Conservation (phyloP, 2,113 vertebrate species). For the Lasiurus borealis region DNA sequence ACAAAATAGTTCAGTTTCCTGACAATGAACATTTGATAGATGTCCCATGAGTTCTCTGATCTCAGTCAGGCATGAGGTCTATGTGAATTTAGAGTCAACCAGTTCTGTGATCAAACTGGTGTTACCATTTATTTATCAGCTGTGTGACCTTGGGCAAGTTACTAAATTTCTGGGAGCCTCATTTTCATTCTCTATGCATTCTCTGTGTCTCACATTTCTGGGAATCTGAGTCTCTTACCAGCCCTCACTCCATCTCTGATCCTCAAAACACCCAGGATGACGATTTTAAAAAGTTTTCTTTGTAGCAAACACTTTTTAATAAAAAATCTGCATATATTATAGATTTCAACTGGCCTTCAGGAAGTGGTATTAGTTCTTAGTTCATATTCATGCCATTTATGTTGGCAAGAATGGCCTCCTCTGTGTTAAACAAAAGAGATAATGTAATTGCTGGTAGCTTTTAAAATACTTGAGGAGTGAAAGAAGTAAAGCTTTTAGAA, state of each 20-base stretch:
- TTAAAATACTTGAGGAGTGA: conserved; percentile 50
- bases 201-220: not conserved
- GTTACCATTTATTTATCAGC: conserved; percentile 1
- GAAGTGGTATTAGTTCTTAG: not conserved
- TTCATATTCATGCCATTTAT: not conserved
- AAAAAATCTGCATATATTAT: not conserved
- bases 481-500: conserved; percentile 83
- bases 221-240: not conserved
- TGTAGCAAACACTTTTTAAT: conserved; percentile 17
- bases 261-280: not conserved
- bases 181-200: conserved; percentile 29
- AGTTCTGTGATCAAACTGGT: not conserved
- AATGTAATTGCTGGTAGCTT: conserved; percentile 32
- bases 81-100: not conserved
- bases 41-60: not conserved
- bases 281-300: conserved; percentile 28
- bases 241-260: not conserved
- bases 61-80: not conserved
- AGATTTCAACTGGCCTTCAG: not conserved
- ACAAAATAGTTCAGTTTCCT: not conserved
- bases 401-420: not conserved
- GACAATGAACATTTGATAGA: not conserved
- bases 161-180: not conserved
- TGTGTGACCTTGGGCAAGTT: not conserved
- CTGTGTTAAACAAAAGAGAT: conserved; percentile 15